Evolutionary conservation across 2,113 vertebrate species (phyloP), one percentile per base, ranked within the genome.

Genomic region (Chamaea fasciata): DNA sequence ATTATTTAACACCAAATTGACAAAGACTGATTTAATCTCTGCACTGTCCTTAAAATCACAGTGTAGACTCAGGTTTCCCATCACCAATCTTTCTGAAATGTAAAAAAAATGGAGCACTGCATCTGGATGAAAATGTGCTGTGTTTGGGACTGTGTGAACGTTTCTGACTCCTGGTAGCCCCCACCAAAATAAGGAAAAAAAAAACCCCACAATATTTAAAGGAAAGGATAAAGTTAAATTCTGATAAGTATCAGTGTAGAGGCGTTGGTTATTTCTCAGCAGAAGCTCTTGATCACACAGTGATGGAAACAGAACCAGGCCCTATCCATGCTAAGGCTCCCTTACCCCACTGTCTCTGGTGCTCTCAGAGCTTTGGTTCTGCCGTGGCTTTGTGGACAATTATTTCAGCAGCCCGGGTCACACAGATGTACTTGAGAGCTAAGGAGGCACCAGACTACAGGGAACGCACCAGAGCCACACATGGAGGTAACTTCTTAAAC

Each of bases 91-190:
- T 73, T 64, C 0, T 37, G 20, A 67, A 24, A 53, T 9, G 28
- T 17, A 35, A 69, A 85, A 85, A 90, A 60, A 47, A 5, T 7
- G 23, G 28, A 69, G 21, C 7, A 8, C 14, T 41, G 49, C 49
- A 12, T 0, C 4, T 0, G 60, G 8, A 69, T 16, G 47, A 70
- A 87, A 78, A 50, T 0, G 8, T 24, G 24, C 37, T 46, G 26
- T 64, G 60, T 23, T 59, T 37, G 20, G 60, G 44, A 89, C 15
- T 69, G 13, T 15, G 19, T 15, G 23, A 87, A 74, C 2, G 5
- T 5, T 89, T 70, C 47, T n/a, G 15, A 63, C 18, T 67, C 19
- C 19, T 47, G 9, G 8, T 12, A 8, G 28, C 33, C 19, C 33
- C 28, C 28, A 44, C 2, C 3, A 47, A 18, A 52, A 30, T 6